A percentile compares a stretch with the other conserved stretches of the same genome.
Evolutionary conservation across 1,140 invertebrate species (phyloP).

Genomic region (Megalonaias nervosa): DNA sequence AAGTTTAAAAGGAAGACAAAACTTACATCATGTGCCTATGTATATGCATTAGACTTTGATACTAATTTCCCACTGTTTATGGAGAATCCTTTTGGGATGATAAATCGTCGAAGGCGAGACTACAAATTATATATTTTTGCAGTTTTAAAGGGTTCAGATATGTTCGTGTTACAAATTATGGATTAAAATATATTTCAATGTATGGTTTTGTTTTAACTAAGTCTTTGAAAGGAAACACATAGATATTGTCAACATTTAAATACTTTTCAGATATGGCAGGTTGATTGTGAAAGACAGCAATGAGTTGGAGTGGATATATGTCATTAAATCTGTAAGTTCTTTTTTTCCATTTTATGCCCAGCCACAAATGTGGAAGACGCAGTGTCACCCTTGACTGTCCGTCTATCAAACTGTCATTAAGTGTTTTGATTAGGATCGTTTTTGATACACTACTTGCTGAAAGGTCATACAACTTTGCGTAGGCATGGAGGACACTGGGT

Average conservation of each 20-base stretch:
- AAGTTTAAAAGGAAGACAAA: too few relatives aligned
- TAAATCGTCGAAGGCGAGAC: background rate
- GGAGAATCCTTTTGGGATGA: background rate
- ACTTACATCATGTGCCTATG: too few relatives aligned
- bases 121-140: background rate
- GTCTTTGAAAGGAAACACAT: background rate
- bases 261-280: slow-evolving; percentile 56
- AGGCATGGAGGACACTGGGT: too few relatives aligned
- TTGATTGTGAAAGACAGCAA: slow-evolving; percentile 65
- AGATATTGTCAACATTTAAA: background rate
- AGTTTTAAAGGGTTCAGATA: background rate
- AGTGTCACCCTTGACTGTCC: too few relatives aligned
- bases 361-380: too few relatives aligned
- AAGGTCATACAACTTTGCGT: too few relatives aligned
- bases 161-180: background rate
- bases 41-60: too few relatives aligned
- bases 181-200: background rate
- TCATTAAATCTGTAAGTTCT: slow-evolving; percentile 62
- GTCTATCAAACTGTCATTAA: too few relatives aligned
- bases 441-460: too few relatives aligned
- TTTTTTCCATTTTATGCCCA: background rate
- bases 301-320: slow-evolving; percentile 66
- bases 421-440: too few relatives aligned
- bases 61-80: too few relatives aligned
- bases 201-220: background rate